Conservation (phyloP, 2,113 vertebrate genomes). For the Emydocephalus ijimae region DNA sequence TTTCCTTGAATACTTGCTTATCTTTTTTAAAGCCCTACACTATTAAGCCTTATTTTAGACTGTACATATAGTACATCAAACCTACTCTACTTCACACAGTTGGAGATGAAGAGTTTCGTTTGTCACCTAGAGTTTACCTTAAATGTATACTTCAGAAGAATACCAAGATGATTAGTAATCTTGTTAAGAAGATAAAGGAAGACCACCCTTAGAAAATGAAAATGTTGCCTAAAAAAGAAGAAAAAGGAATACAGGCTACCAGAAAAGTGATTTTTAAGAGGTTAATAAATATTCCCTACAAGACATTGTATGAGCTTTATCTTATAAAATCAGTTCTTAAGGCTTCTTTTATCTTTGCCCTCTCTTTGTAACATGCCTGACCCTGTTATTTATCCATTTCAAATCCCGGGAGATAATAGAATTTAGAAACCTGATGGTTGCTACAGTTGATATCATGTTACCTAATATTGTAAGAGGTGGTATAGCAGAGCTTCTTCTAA, state of each 20-base stretch:
- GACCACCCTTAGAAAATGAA: neutral
- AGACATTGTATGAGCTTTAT: neutral
- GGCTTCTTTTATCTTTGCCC: neutral
- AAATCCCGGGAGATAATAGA: no score
- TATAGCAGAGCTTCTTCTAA: no score
- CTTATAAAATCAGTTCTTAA: neutral
- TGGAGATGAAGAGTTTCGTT: neutral
- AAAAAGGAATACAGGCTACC: neutral
- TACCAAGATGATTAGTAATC: neutral
- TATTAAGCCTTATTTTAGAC: neutral
- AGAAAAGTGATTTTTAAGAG: neutral
- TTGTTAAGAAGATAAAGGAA: neutral
- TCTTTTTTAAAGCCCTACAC: neutral
- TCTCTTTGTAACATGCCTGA: neutral
- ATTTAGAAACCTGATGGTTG: no score
- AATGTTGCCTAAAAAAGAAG: neutral
- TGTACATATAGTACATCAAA: neutral
- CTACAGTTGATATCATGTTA: no score
- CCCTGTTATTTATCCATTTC: neutral
- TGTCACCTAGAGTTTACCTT: neutral
- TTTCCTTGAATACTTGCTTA: neutral
- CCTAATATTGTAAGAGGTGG: no score
- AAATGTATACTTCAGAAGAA: neutral
- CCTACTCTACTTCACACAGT: neutral
- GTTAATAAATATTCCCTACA: neutral